Evolutionary conservation across 1,140 invertebrate species (phyloP).

Genomic region (Ceratina australensis): DNA sequence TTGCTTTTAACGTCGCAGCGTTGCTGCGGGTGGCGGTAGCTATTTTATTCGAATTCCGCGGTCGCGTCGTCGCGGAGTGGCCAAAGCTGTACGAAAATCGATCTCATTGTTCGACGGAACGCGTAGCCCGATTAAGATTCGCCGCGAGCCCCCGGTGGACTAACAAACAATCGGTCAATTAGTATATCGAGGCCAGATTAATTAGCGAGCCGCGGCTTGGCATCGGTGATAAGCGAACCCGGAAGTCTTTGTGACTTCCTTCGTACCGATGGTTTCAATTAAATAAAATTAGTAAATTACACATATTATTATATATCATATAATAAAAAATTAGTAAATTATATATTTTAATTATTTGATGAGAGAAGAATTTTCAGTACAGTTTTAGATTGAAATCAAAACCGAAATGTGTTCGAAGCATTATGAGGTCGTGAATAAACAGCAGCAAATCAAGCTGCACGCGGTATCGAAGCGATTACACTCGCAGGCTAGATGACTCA

Average conservation of each 20-base stretch:
- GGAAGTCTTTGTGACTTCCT: not conserved
- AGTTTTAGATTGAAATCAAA: not conserved
- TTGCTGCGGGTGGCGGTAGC: not conserved
- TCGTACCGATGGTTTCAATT: too few relatives aligned
- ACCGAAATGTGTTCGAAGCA: not conserved
- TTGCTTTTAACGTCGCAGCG: not conserved
- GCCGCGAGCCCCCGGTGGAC: not conserved
- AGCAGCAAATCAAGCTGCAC: not conserved
- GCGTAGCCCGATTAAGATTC: conserved; percentile 21
- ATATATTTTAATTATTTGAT: too few relatives aligned
- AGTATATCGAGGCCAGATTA: conserved; percentile 1
- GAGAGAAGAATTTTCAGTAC: too few relatives aligned
- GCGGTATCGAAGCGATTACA: not conserved
- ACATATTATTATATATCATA: too few relatives aligned
- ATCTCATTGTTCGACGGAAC: not conserved
- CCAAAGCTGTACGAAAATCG: not conserved
- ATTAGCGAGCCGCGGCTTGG: conserved; percentile 6
- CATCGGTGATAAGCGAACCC: too few relatives aligned
- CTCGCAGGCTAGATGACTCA: conserved; percentile 3
- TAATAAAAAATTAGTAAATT: too few relatives aligned
- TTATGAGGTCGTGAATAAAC: not conserved
- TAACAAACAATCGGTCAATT: conserved; percentile 29
- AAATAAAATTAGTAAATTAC: too few relatives aligned
- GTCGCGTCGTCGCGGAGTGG: not conserved
- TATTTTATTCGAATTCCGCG: not conserved